Evolutionary conservation across 2,888 invertebrate genomes (phyloP).

Genomic region (Escarpia spicata): DNA sequence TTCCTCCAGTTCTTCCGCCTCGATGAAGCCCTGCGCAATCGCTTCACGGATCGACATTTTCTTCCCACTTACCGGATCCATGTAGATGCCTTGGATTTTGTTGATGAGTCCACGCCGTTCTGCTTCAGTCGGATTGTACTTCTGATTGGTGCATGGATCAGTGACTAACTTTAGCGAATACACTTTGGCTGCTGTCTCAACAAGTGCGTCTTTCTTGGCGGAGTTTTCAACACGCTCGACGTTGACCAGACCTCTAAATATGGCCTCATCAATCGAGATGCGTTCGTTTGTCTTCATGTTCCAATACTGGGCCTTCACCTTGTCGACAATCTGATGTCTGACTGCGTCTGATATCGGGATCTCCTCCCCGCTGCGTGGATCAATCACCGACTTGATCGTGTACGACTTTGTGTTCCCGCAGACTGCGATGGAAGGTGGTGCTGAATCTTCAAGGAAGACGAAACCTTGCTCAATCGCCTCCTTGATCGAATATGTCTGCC

Average conservation of each 20-base stretch:
- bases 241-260: slow-evolving; percentile 79
- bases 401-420: slow-evolving; percentile 43
- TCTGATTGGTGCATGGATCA: slow-evolving; percentile 39
- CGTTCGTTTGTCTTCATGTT: slow-evolving; percentile 84
- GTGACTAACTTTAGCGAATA: slow-evolving; percentile 42
- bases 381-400: slow-evolving; percentile 70
- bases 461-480: slow-evolving; percentile 78
- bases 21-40: slow-evolving; percentile 40
- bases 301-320: slow-evolving; percentile 68
- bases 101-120: slow-evolving; percentile 45
- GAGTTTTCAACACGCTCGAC: slow-evolving; percentile 48
- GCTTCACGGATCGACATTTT: slow-evolving; percentile 72
- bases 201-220: slow-evolving; percentile 35
- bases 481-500: slow-evolving; percentile 77
- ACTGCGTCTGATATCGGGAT: slow-evolving; percentile 82
- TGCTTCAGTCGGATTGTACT: slow-evolving; percentile 43
- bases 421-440: slow-evolving; percentile 25
- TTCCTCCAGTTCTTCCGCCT: slow-evolving; percentile 42
- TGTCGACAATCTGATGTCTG: slow-evolving; percentile 88
- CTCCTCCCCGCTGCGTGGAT: slow-evolving; percentile 81
- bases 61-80: slow-evolving; percentile 76
- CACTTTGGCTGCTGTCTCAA: slow-evolving; percentile 41
- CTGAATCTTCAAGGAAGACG: not conserved
- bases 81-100: slow-evolving; percentile 67
- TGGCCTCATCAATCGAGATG: slow-evolving; percentile 84